Percentiles rank a stretch among this genome's conserved stretches.
phyloP scores from a whole-genome alignment of 1,140 invertebrate genomes.

The Leptoteleia sp. region DNA sequence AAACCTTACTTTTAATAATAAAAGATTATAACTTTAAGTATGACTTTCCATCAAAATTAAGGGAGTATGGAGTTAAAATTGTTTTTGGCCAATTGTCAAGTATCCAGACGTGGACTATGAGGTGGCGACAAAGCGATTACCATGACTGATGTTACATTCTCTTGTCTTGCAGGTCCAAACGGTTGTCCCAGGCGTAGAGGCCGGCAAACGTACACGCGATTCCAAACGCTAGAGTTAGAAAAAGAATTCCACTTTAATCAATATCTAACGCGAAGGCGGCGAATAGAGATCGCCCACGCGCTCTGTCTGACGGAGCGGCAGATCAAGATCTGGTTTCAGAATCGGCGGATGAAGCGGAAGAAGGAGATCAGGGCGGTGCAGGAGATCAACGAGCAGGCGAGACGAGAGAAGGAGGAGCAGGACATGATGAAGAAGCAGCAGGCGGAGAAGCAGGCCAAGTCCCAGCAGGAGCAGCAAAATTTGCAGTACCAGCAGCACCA shows the following conservation, averaged over 20 bases:
- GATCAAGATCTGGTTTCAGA: constrained; percentile 99
- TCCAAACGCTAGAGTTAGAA: constrained; percentile 96
- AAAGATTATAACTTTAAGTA: no score
- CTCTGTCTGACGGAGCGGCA: constrained; percentile 97
- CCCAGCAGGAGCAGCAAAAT: constrained; percentile 83
- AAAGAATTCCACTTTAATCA: constrained; percentile 99
- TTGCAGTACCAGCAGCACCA: constrained; percentile 85
- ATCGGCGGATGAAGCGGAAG: constrained; percentile 98
- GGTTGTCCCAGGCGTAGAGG: constrained; percentile 96
- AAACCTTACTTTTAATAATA: no score
- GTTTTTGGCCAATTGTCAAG: no score
- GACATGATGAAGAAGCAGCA: constrained; percentile 95
- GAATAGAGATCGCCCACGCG: constrained; percentile 98
- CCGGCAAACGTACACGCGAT: constrained; percentile 97
- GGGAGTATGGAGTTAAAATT: no score
- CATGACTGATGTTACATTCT: constrained; percentile 5
- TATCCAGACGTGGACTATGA: no score
- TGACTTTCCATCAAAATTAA: no score
- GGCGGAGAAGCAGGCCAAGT: constrained; percentile 90
- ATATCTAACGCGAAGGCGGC: constrained; percentile 95
- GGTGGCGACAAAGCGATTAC: no score
- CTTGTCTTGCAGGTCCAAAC: constrained; percentile 91
- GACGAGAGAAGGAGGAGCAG: constrained; percentile 93
- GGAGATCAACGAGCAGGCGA: constrained; percentile 96
- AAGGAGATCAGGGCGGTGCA: constrained; percentile 96